Conservation (phyloP, 2,797 vertebrate species). For the Helicolenus hilgendorfi region DNA sequence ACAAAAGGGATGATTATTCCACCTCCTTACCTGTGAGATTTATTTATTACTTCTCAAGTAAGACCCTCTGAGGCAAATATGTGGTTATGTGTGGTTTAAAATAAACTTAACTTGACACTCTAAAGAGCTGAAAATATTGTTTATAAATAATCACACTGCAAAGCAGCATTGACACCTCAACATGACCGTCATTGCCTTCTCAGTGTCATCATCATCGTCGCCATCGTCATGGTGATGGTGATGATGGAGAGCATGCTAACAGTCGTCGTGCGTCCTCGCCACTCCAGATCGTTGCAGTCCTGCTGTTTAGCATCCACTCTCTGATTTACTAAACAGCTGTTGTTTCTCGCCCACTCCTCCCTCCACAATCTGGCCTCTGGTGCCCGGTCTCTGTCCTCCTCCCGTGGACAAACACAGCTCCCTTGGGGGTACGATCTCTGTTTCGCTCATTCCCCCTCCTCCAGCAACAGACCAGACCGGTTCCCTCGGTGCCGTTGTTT, state of each 20-base stretch:
- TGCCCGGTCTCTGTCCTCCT: constrained; percentile 12
- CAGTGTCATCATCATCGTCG: not conserved
- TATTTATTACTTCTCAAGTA: not conserved
- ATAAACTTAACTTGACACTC: not conserved
- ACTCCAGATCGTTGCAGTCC: not conserved
- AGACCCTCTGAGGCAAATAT: not conserved
- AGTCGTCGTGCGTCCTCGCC: not conserved
- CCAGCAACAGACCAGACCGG: constrained; percentile 38
- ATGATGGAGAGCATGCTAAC: constrained; percentile 1
- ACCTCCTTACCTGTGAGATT: not conserved
- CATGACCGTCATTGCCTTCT: not conserved
- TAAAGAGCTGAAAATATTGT: not conserved
- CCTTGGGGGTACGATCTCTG: constrained; percentile 58
- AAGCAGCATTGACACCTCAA: not conserved
- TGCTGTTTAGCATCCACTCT: constrained; percentile 36
- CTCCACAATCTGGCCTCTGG: constrained; percentile 68
- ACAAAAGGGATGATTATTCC: not conserved
- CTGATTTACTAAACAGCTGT: constrained; percentile 79
- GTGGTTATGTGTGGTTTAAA: not conserved
- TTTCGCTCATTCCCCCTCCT: constrained; percentile 50
- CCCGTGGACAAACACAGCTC: constrained; percentile 61
- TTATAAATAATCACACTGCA: not conserved
- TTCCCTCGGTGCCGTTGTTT: constrained; percentile 31
- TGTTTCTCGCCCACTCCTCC: constrained; percentile 70
- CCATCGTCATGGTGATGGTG: not conserved